Evolutionary conservation across 2,888 invertebrate species (phyloP).

Genomic region (Horisme vitalbata): DNA sequence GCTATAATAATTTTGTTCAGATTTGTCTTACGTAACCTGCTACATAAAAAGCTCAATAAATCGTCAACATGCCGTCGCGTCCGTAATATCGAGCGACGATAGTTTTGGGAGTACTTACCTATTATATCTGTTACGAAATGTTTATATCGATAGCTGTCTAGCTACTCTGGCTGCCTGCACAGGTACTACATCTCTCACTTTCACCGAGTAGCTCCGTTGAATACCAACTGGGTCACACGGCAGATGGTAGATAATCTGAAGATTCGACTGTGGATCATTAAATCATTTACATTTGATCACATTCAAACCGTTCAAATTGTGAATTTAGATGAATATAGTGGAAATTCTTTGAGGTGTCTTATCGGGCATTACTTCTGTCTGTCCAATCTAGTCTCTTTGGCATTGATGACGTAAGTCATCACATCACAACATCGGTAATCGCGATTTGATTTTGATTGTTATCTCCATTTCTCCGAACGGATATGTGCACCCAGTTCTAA

Average conservation of each 20-base stretch:
- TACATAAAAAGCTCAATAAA: conserved; percentile 52
- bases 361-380: conserved; percentile 41
- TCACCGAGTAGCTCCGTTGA: conserved; percentile 57
- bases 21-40: conserved; percentile 48
- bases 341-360: conserved; percentile 38
- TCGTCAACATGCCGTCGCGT: conserved; percentile 44
- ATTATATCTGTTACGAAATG: conserved; percentile 66
- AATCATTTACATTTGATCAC: conserved; percentile 35
- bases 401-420: conserved; percentile 27
- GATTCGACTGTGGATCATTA: conserved; percentile 39
- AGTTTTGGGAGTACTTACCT: conserved; percentile 47
- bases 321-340: conserved; percentile 34
- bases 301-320: conserved; percentile 2
- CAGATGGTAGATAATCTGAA: conserved; percentile 48
- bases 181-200: conserved; percentile 63
- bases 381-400: conserved; percentile 37
- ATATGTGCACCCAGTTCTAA: conserved; percentile 15
- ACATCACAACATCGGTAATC: conserved; percentile 30
- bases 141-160: conserved; percentile 55
- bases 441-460: conserved; percentile 27
- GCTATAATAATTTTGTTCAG: conserved; percentile 19
- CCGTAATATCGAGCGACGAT: conserved; percentile 55
- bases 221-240: conserved; percentile 59
- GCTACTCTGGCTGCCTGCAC: conserved; percentile 48
- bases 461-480: conserved; percentile 32